Conservation (phyloP, 1,140 invertebrate species). For the Calliphora vicina region DNA sequence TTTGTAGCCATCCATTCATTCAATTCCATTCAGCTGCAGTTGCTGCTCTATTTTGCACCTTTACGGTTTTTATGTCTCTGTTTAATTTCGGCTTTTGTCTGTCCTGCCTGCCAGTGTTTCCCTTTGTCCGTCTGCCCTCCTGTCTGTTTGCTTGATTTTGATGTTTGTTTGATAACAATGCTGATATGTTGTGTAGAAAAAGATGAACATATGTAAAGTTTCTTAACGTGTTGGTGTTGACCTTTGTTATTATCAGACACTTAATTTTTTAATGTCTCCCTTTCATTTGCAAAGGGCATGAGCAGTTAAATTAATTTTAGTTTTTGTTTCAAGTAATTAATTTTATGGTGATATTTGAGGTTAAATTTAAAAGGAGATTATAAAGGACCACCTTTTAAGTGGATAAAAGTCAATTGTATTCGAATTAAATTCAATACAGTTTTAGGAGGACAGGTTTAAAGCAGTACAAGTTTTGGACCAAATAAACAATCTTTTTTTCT, state of each 20-base stretch:
- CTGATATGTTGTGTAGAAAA: neutral
- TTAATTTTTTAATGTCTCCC: neutral
- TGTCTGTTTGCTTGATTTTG: neutral
- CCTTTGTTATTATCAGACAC: neutral
- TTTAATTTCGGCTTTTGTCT: conserved; percentile 18
- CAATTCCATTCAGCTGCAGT: conserved; percentile 23
- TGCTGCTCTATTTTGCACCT: conserved; percentile 25
- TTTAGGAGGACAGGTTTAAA: too few species aligned
- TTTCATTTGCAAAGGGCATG: neutral
- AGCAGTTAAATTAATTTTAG: neutral
- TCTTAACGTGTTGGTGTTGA: neutral
- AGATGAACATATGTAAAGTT: neutral
- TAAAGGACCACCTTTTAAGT: neutral
- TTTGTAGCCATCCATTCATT: neutral
- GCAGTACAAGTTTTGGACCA: too few species aligned
- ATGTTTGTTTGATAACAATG: conserved; percentile 1
- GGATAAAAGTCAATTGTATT: too few species aligned
- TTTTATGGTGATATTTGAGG: neutral
- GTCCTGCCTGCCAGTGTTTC: neutral
- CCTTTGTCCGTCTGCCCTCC: neutral
- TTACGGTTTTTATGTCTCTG: conserved; percentile 31
- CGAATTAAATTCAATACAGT: too few species aligned
- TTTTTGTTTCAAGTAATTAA: neutral
- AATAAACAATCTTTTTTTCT: too few species aligned
- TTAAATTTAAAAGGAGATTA: too few species aligned